Base-by-base conservation (phyloP, 2,888 invertebrate genomes). In the Cerastis rubricosa region DNA sequence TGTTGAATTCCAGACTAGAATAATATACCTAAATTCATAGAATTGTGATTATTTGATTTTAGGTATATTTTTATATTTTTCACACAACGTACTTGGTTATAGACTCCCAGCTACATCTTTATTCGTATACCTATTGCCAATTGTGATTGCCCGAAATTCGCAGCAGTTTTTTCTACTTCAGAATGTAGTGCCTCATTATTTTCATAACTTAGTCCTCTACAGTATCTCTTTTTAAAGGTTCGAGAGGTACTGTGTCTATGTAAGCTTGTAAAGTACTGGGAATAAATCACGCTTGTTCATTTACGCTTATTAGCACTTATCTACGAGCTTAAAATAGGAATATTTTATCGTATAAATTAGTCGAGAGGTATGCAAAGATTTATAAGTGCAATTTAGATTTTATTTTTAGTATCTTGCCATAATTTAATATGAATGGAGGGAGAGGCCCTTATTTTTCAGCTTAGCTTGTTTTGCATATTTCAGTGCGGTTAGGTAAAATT, bases 261-360 rank as follows among this genome's bases (percentile, higher is more conserved):
- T 67, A 40, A 75, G 64, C 69, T 47, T 64, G 71, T 81, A 64
- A 81, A 83, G 71, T 81, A 64, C 74, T 43, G 71, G 25, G 74
- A 67, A 85, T 84, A 84, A 85, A 84, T 85, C 84, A 84, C 82
- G 74, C 64, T 64, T 78, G 81, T 81, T 81, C 85, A 84, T 84
- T 84, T 78, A 84, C 78, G 74, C 81, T 85, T 85, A 84, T 84
- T 80, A 80, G 77, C 73, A 74, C 71, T 72, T 76, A 84, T 81
- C 76, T 81, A 61, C 74, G 76, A 22, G 76, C 76, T 73, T 83
- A 73, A 80, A 81, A 81, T 80, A 77, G 79, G 74, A 76, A 83
- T 83, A 72, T 76, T 83, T 87, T 70, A 81, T 85, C 73, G 84
- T 76, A 85, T 87, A 84, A 87, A 87, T 87, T 87, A 82, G 82